Conservation (phyloP, 2,888 invertebrate genomes). For the Epinotia ramella region DNA sequence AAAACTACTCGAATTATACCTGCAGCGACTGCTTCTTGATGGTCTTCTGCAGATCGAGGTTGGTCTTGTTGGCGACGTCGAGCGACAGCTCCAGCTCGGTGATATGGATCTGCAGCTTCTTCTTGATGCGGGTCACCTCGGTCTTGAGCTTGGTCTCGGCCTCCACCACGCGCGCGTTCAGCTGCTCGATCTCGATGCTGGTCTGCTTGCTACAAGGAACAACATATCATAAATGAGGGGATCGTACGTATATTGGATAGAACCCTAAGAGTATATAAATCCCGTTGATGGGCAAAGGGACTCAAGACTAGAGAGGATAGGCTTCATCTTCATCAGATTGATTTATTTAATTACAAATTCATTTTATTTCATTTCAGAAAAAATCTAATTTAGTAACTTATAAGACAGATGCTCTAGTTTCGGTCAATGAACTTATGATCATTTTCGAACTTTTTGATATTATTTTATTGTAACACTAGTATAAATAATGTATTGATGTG, state of each 20-base stretch:
- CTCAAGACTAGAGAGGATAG: background rate
- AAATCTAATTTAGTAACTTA: background rate
- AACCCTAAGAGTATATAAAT: too few relatives aligned
- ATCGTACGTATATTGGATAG: too few relatives aligned
- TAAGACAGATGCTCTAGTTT: too few relatives aligned
- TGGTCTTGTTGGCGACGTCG: constrained; percentile 99
- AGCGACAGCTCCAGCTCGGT: constrained; percentile 98
- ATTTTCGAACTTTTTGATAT: too few relatives aligned
- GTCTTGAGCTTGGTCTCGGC: constrained; percentile 98
- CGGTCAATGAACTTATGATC: too few relatives aligned
- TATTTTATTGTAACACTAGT: too few relatives aligned
- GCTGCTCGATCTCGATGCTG: constrained; percentile 98
- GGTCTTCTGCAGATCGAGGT: constrained; percentile 98
- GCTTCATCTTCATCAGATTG: background rate
- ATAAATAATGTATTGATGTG: too few relatives aligned
- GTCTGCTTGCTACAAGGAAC: constrained; percentile 94
- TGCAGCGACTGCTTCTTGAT: constrained; percentile 98
- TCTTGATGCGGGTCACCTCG: constrained; percentile 98
- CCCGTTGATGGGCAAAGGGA: background rate
- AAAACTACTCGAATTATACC: constrained; percentile 66
- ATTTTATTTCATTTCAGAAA: background rate
- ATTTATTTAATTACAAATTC: too few relatives aligned
- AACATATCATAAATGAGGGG: background rate
- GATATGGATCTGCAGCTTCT: constrained; percentile 99
- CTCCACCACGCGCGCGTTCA: constrained; percentile 97